Conservation (phyloP, 2,888 invertebrate genomes). For the Crepidodera aurea region DNA sequence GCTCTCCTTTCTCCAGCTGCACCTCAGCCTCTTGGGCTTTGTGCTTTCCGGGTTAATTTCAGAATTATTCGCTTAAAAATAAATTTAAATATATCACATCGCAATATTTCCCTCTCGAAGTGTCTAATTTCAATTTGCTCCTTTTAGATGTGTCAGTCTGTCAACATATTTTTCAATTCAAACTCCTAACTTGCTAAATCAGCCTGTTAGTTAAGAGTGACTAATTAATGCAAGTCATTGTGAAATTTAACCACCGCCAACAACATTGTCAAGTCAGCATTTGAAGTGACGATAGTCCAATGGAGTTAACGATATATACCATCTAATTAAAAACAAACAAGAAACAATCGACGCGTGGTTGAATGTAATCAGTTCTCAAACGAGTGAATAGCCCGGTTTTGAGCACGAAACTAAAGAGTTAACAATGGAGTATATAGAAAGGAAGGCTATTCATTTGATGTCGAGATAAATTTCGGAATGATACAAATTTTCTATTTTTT, state of each 20-base stretch:
- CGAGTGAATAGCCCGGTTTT: slow-evolving; percentile 8
- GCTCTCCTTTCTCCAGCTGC: too few relatives aligned
- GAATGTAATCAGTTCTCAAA: slow-evolving; percentile 34
- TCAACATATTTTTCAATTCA: not conserved
- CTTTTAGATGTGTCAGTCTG: too few relatives aligned
- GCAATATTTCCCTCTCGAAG: too few relatives aligned
- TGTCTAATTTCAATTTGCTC: too few relatives aligned
- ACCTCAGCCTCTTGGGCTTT: too few relatives aligned
- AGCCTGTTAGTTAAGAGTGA: slow-evolving; percentile 14
- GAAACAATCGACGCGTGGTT: slow-evolving; percentile 33
- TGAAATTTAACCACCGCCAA: slow-evolving; percentile 13
- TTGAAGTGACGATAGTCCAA: slow-evolving; percentile 7
- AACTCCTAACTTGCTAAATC: slow-evolving; percentile 11
- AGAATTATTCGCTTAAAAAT: too few relatives aligned
- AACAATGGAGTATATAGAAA: slow-evolving; percentile 7
- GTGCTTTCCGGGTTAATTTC: too few relatives aligned
- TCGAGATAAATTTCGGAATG: not conserved
- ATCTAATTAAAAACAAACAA: slow-evolving; percentile 34
- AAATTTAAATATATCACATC: too few relatives aligned
- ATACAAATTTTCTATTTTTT: not conserved
- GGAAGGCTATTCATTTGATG: slow-evolving; percentile 7
- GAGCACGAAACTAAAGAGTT: slow-evolving; percentile 8
- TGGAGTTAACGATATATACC: slow-evolving; percentile 25
- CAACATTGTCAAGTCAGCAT: not conserved
- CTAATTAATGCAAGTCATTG: slow-evolving; percentile 28